A percentile compares a stretch with the other conserved stretches of the same genome.
phyloP scores from a whole-genome alignment of 2,888 invertebrate species.

The Netelia melanura region DNA sequence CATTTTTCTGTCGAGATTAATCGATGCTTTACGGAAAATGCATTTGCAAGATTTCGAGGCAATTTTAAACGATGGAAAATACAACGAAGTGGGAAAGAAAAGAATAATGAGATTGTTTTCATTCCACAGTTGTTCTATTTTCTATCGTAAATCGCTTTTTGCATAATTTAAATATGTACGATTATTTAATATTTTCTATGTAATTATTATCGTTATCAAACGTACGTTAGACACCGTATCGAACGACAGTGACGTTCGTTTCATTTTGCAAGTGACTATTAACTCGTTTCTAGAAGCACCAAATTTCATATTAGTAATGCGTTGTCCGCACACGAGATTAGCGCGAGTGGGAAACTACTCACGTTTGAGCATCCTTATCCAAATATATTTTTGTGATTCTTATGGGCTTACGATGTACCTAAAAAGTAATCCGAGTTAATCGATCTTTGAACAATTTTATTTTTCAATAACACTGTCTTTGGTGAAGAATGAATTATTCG shows the following conservation, averaged over 20 bases:
- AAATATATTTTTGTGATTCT: neutral
- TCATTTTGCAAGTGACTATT: conserved; percentile 2
- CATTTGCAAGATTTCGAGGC: neutral
- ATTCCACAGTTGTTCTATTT: neutral
- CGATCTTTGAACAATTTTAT: too few relatives aligned
- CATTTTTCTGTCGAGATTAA: neutral
- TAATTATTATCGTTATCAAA: conserved; percentile 22
- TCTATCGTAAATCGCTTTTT: neutral
- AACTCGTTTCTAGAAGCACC: conserved; percentile 28
- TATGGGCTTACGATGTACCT: neutral
- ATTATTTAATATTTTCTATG: neutral
- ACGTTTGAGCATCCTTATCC: conserved; percentile 48
- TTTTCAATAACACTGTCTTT: too few relatives aligned
- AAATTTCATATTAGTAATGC: neutral
- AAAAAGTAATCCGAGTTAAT: neutral
- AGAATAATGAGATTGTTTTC: neutral
- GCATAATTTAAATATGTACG: neutral
- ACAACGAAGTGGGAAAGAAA: neutral
- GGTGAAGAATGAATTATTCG: too few relatives aligned
- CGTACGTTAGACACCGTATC: conserved; percentile 31
- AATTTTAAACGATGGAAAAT: neutral
- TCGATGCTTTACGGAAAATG: neutral
- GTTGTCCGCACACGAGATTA: neutral
- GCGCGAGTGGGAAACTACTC: conserved; percentile 1
- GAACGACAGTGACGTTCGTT: neutral